A percentile compares a stretch with the other conserved stretches of the same genome.
phyloP scores from a whole-genome alignment of 1,140 invertebrate genomes.

The Tigriopus japonicus region DNA sequence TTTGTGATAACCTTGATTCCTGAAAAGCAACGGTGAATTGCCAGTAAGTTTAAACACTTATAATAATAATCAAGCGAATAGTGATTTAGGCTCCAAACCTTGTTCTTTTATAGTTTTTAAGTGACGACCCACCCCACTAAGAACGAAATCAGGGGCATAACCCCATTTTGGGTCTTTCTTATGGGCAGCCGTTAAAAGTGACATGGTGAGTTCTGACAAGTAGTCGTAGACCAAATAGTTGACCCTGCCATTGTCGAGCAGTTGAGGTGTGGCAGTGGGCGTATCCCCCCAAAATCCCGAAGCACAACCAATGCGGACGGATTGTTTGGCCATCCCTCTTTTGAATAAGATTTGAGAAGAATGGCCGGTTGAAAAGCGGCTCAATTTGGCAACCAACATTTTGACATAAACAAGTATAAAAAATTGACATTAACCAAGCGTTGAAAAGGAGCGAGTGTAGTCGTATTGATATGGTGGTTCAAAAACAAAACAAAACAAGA shows the following conservation, averaged over 20 bases:
- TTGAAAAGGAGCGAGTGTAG: too few species aligned
- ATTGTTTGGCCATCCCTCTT: slow-evolving; percentile 9
- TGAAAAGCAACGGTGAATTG: slow-evolving; percentile 16
- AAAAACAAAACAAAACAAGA: too few species aligned
- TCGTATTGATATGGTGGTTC: too few species aligned
- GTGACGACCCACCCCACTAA: slow-evolving; percentile 27
- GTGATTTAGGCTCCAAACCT: slow-evolving; percentile 22
- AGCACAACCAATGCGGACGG: slow-evolving; percentile 32
- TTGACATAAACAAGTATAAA: too few species aligned
- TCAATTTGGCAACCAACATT: too few species aligned
- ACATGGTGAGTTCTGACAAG: slow-evolving; percentile 38
- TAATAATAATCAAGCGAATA: neutral
- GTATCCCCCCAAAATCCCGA: slow-evolving; percentile 38
- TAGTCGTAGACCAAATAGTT: slow-evolving; percentile 33
- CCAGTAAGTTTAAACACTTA: neutral
- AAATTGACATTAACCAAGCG: too few species aligned
- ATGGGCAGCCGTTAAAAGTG: slow-evolving; percentile 29
- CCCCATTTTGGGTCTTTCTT: slow-evolving; percentile 28
- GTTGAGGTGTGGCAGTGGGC: slow-evolving; percentile 25
- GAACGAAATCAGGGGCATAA: slow-evolving; percentile 35
- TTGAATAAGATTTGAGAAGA: too few species aligned
- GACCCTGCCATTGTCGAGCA: neutral
- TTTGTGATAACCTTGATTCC: slow-evolving; percentile 32
- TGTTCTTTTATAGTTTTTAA: slow-evolving; percentile 30
- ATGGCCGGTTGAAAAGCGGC: too few species aligned